Evolutionary conservation across 2,888 invertebrate species (phyloP).

Genomic region (Microplitis deprimator): DNA sequence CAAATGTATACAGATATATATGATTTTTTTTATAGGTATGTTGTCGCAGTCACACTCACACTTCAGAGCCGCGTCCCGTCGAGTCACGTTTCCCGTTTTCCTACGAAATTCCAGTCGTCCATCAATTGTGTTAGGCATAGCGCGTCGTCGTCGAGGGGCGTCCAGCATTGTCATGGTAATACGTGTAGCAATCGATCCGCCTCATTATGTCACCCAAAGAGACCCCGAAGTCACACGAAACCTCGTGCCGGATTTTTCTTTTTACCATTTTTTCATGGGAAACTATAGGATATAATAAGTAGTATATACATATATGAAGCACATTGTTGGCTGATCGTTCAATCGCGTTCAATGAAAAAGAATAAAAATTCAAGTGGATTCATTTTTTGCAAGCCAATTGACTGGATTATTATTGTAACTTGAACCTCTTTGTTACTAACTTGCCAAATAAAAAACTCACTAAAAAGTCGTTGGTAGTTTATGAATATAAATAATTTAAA

Average conservation of each 20-base stretch:
- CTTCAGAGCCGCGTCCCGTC: constrained; percentile 41
- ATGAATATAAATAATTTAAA: too few relatives aligned
- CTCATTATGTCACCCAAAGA: constrained; percentile 65
- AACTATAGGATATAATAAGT: constrained; percentile 23
- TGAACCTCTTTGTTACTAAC: neutral
- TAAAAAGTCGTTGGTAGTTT: neutral
- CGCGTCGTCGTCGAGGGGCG: constrained; percentile 53
- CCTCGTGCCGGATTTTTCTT: constrained; percentile 27
- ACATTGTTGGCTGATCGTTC: constrained; percentile 5
- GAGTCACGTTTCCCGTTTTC: constrained; percentile 62
- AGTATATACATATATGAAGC: neutral
- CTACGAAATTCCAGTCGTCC: constrained; percentile 65
- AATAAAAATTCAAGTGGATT: neutral
- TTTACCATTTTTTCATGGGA: constrained; percentile 21
- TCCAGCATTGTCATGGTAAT: constrained; percentile 69
- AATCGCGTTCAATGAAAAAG: neutral
- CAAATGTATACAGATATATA: constrained; percentile 29
- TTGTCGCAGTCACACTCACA: too few relatives aligned
- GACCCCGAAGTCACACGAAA: constrained; percentile 58
- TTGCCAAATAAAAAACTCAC: neutral
- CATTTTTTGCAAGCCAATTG: neutral
- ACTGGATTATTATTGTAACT: neutral
- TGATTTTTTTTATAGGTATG: constrained; percentile 31
- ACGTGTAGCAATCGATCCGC: constrained; percentile 65
- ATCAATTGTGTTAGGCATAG: constrained; percentile 65